Conservation (phyloP, 2,113 vertebrate genomes). For the Proterorhinus semilunaris region DNA sequence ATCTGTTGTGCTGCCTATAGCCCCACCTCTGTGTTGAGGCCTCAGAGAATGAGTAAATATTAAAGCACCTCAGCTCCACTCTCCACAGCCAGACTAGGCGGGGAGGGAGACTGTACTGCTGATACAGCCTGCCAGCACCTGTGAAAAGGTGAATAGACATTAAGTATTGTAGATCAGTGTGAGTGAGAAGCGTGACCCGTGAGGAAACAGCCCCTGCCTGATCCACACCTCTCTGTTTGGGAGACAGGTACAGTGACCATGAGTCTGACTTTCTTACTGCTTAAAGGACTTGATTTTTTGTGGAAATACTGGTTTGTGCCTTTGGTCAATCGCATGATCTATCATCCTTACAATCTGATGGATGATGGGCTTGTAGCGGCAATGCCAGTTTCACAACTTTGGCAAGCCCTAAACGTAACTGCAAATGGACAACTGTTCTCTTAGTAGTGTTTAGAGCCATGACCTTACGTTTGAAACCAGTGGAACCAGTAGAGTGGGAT, state of each 20-base stretch:
- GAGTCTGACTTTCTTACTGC: neutral
- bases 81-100: conserved; percentile 37
- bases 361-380: neutral
- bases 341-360: neutral
- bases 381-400: conserved; percentile 28
- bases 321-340: neutral
- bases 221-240: conserved; percentile 32
- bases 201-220: conserved; percentile 29
- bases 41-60: conserved; percentile 69
- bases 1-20: conserved; percentile 53
- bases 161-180: conserved; percentile 27
- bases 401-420: conserved; percentile 15
- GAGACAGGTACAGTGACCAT: conserved; percentile 60
- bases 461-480: conserved; percentile 58
- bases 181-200: conserved; percentile 20
- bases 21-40: conserved; percentile 67
- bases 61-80: conserved; percentile 60
- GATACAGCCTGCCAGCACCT: conserved; percentile 37
- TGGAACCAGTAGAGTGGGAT: conserved; percentile 65
- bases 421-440: conserved; percentile 21
- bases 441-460: conserved; percentile 34
- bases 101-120: conserved; percentile 35
- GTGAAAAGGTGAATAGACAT: conserved; percentile 28
- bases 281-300: neutral
- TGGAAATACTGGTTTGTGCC: neutral